Conservation (phyloP, 2,113 vertebrate species). For the Monopterus albus region DNA sequence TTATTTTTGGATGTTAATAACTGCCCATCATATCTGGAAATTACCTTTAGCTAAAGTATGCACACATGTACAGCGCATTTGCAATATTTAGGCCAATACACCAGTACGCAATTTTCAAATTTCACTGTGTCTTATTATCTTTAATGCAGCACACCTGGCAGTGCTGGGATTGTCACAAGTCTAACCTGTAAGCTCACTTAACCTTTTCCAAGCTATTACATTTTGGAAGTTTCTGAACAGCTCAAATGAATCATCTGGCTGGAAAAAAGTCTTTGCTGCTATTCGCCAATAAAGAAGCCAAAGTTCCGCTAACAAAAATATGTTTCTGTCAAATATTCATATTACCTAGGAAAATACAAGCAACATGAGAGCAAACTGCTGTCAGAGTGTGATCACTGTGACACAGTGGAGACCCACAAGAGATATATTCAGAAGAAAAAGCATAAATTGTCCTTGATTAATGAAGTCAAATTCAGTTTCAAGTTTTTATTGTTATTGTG, state of each 20-base stretch:
- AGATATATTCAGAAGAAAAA: too few relatives aligned
- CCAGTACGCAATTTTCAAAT: background rate
- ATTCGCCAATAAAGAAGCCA: background rate
- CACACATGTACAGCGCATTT: conserved; percentile 17
- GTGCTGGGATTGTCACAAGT: background rate
- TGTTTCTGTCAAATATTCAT: background rate
- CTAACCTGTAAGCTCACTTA: background rate
- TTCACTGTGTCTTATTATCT: conserved; percentile 25
- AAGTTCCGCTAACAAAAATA: background rate
- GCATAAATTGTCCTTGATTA: too few relatives aligned
- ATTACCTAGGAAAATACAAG: conserved; percentile 2
- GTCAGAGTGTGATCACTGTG: background rate
- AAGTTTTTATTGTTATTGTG: too few relatives aligned
- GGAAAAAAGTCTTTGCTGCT: too few relatives aligned
- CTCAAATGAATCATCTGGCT: too few relatives aligned
- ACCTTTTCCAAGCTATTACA: background rate
- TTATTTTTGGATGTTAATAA: conserved; percentile 31
- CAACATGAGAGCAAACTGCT: background rate
- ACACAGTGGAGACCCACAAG: background rate
- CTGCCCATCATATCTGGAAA: conserved; percentile 23
- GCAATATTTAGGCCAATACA: background rate
- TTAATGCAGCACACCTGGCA: conserved; percentile 10
- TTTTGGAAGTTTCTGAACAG: background rate
- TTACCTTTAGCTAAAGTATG: background rate
- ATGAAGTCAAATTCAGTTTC: too few relatives aligned